A percentile compares a stretch with the other conserved stretches of the same genome.
phyloP scores from a whole-genome alignment of 2,888 invertebrate species.

The Drosophila rellima region DNA sequence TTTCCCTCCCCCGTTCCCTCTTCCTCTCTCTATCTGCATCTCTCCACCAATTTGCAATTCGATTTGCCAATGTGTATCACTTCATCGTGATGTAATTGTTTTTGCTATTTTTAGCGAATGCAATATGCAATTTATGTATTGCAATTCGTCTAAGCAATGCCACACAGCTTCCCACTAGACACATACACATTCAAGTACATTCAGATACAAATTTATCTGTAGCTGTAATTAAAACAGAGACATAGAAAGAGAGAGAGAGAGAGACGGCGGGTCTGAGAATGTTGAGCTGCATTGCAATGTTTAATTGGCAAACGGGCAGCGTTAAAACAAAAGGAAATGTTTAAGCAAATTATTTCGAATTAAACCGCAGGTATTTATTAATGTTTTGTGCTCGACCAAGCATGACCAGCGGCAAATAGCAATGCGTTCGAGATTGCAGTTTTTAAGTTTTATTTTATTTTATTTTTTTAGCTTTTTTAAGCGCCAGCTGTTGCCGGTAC shows the following conservation, averaged over 20 bases:
- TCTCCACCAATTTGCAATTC: constrained; percentile 58
- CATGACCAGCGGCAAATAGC: constrained; percentile 57
- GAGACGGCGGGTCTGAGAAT: constrained; percentile 42
- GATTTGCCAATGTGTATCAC: constrained; percentile 63
- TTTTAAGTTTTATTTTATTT: constrained; percentile 23
- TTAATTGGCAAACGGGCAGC: constrained; percentile 58
- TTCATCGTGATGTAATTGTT: constrained; percentile 15
- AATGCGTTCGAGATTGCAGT: constrained; percentile 46
- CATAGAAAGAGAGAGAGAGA: neutral
- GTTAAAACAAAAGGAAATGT: constrained; percentile 80
- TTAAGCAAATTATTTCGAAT: constrained; percentile 82
- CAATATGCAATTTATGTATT: constrained; percentile 61
- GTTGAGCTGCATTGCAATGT: constrained; percentile 40
- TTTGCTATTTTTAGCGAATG: constrained; percentile 32
- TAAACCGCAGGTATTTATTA: constrained; percentile 82
- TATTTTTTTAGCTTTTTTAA: constrained; percentile 13
- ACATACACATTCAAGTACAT: neutral
- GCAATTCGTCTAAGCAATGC: constrained; percentile 51
- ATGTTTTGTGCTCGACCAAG: constrained; percentile 80
- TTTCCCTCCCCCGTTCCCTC: neutral
- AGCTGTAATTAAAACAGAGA: constrained; percentile 6
- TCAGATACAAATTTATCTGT: constrained; percentile 5
- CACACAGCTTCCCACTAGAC: constrained; percentile 49
- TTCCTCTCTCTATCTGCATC: neutral
- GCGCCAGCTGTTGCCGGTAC: constrained; percentile 45